Percentiles rank a stretch among this genome's conserved stretches.
These are phyloP conservation scores for Pseudeuparius sepicola DNA, from an alignment of 2,888 invertebrate genomes.

Conservation along the genomic window DNA sequence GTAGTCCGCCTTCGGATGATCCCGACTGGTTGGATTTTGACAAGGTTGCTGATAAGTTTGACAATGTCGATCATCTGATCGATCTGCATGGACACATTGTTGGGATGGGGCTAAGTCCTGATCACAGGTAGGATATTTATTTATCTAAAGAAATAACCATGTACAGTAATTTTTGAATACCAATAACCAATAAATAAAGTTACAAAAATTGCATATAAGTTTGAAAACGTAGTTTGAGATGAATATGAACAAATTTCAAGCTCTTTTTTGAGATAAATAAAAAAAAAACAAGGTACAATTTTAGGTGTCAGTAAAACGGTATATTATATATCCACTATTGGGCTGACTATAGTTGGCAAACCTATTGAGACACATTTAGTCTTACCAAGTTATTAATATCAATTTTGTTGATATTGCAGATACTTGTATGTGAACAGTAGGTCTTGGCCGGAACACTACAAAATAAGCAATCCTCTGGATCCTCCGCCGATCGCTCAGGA, in stretches of 20 bases:
- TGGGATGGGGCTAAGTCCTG: conserved; percentile 77
- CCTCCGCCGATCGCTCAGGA: conserved; percentile 80
- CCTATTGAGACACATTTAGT: too few species aligned
- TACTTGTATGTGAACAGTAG: conserved; percentile 75
- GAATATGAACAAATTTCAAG: background rate
- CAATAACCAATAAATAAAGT: too few species aligned
- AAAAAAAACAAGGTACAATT: too few species aligned
- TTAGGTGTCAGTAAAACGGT: too few species aligned
- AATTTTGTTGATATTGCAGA: conserved; percentile 35
- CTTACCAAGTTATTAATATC: too few species aligned
- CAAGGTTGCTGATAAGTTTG: conserved; percentile 57
- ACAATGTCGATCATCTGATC: conserved; percentile 68
- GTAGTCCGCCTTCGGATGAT: conserved; percentile 40
- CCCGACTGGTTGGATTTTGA: conserved; percentile 61
- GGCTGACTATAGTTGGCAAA: too few species aligned
- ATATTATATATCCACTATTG: too few species aligned
- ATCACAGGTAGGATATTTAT: conserved; percentile 49
- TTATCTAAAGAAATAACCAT: background rate
- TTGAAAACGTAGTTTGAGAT: background rate
- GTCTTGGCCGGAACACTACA: conserved; percentile 70
- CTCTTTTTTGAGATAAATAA: background rate
- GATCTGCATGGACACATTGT: conserved; percentile 80
- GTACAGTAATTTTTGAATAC: too few species aligned
- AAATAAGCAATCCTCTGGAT: conserved; percentile 63
- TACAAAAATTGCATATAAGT: too few species aligned